Evolutionary conservation across 2,797 vertebrate species (phyloP), one percentile per base, ranked within the genome.

Genomic region (Lophotriccus pileatus): DNA sequence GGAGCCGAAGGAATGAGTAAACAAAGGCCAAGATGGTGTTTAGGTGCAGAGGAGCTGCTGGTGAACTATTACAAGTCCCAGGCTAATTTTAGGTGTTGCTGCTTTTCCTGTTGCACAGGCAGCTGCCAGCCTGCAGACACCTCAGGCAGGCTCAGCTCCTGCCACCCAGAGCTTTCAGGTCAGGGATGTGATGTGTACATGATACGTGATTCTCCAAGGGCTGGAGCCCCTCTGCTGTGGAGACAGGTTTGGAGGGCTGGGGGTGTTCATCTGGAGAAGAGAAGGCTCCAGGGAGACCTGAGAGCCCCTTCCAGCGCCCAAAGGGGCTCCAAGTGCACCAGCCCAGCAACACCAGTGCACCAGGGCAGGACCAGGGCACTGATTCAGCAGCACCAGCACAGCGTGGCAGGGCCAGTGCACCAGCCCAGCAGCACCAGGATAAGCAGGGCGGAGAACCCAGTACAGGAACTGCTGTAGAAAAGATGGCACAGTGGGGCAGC

Each of bases 401-500:
- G 2, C 3, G 0, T 14, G 2, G 14, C 66, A 68, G 34, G 27
- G 15, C 27, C 37, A 28, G 18, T n/a, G 30, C 7, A 55, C 14
- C 23, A 24, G 21, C 9, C 14, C n/a, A 25, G 56, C 56, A 76
- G 55, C 60, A 63, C 23, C 49, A 8, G 34, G 4, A 58, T 16
- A 59, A 18, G 56, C 6, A 5, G 1, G 30, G 32, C 19, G 27
- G 69, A 21, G 36, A 22, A 39, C 6, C 15, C 27, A 9, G 78
- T 30, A 7, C 46, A 2, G 39, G 8, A 18, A 8, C 41, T 2
- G 1, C 34, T 0, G 1, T 0, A 25, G 32, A 8, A 76, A 39
- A 12, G 46, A 4, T 0, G 8, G 55, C 56, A 27, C 72, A 10
- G 4, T 1, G 1, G 28, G 15, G 18, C 80, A 14, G 18, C 6